A percentile compares a stretch with the other conserved stretches of the same genome.
Evolutionary conservation across 2,113 vertebrate genomes (phyloP).

Genomic region (Galemys pyrenaicus): DNA sequence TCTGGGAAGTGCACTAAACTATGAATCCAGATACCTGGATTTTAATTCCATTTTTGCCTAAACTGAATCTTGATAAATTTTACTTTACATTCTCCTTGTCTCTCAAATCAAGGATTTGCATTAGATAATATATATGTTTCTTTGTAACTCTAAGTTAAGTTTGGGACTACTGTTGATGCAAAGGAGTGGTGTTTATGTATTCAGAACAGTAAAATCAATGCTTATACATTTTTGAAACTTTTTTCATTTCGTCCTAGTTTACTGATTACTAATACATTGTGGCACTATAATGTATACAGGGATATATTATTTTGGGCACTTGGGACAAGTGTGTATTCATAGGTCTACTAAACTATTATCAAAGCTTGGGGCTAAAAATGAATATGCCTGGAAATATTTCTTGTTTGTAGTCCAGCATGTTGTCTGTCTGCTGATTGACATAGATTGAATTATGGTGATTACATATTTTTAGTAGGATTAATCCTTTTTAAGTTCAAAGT

Average conservation of each 20-base stretch:
- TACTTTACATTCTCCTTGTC: neutral
- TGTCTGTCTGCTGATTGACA: neutral
- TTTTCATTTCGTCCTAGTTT: constrained; percentile 7
- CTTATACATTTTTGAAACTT: constrained; percentile 15
- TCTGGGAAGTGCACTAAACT: constrained; percentile 48
- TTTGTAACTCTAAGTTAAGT: neutral
- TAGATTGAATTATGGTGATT: neutral
- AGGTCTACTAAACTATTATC: neutral
- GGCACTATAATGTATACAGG: neutral
- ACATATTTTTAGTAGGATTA: neutral
- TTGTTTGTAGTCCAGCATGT: constrained; percentile 19
- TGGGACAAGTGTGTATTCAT: neutral
- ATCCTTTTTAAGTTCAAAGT: neutral
- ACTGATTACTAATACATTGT: constrained; percentile 24
- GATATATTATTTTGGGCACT: neutral
- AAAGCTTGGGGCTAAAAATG: neutral
- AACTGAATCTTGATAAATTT: constrained; percentile 29
- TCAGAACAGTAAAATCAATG: constrained; percentile 22
- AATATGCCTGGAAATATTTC: neutral
- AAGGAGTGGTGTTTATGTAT: neutral
- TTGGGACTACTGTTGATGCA: neutral
- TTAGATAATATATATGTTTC: neutral
- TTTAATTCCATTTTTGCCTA: constrained; percentile 45
- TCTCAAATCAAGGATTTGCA: constrained; percentile 44
- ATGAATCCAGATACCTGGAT: constrained; percentile 51